These are phyloP conservation scores for Lepus americanus DNA, from an alignment of 2,113 vertebrate species.

Conservation along the genomic window DNA sequence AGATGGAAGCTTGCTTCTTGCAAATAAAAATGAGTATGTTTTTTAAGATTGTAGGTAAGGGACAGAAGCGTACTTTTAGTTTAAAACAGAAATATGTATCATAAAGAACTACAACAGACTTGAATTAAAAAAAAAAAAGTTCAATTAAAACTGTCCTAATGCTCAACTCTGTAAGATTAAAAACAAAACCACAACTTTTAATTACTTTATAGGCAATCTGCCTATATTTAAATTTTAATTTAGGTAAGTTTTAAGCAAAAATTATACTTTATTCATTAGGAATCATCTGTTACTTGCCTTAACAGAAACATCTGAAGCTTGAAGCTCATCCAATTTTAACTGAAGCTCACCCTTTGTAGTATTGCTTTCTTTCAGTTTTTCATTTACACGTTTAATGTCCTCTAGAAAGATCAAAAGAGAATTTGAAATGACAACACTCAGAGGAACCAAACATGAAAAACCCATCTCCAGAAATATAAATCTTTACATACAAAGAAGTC, in stretches of 20 bases:
- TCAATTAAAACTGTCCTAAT: constrained; percentile 24
- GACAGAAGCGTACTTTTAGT: constrained; percentile 49
- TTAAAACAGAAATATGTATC: background rate
- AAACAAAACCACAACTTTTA: constrained; percentile 10
- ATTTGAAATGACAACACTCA: constrained; percentile 46
- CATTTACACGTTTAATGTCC: constrained; percentile 94
- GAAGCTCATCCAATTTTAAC: constrained; percentile 95
- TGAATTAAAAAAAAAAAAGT: background rate
- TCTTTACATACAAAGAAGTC: background rate
- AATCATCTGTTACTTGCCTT: constrained; percentile 88
- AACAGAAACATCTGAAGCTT: constrained; percentile 95
- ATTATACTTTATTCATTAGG: background rate
- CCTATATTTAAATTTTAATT: constrained; percentile 19
- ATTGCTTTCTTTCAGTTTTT: constrained; percentile 93
- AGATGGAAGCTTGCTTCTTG: too few species aligned
- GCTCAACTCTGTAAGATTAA: background rate
- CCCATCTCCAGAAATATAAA: background rate
- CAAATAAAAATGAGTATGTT: too few species aligned
- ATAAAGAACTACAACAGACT: background rate
- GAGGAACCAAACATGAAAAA: constrained; percentile 16
- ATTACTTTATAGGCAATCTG: background rate
- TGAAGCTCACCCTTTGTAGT: constrained; percentile 93
- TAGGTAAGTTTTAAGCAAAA: background rate
- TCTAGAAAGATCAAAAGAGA: constrained; percentile 85
- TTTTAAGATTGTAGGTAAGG: background rate